Evolutionary conservation across 2,888 invertebrate species (phyloP).

Genomic region (Tetrapedia diversipes): DNA sequence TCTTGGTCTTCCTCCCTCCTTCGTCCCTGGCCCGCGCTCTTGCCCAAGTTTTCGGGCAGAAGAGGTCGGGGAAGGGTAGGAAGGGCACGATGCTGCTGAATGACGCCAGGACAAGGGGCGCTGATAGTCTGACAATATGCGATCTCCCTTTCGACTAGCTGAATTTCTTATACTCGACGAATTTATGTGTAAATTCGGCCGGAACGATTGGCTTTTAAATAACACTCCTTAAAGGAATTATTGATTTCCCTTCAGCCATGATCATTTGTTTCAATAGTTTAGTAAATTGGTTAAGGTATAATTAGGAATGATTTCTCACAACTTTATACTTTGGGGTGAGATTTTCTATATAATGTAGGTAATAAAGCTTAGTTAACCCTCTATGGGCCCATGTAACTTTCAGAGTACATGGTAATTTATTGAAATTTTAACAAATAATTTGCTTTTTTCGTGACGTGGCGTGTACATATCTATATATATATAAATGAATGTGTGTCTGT

Average conservation of each 20-base stretch:
- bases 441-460: too few relatives aligned
- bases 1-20: not conserved
- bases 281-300: slow-evolving; percentile 9
- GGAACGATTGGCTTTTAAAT: too few relatives aligned
- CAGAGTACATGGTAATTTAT: too few relatives aligned
- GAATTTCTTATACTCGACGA: slow-evolving; percentile 72
- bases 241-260: slow-evolving; percentile 64
- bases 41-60: slow-evolving; percentile 51
- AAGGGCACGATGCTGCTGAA: slow-evolving; percentile 34
- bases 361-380: too few relatives aligned
- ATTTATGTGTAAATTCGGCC: slow-evolving; percentile 31
- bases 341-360: too few relatives aligned
- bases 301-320: slow-evolving; percentile 6
- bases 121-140: slow-evolving; percentile 79
- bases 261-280: slow-evolving; percentile 14
- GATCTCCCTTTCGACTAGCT: slow-evolving; percentile 74
- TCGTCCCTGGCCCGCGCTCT: not conserved
- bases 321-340: too few relatives aligned
- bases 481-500: too few relatives aligned
- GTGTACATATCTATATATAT: too few relatives aligned
- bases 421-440: too few relatives aligned
- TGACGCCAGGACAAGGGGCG: slow-evolving; percentile 52
- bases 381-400: too few relatives aligned
- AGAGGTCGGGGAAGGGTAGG: slow-evolving; percentile 46
- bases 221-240: slow-evolving; percentile 70